A percentile compares a stretch with the other conserved stretches of the same genome.
These are phyloP conservation scores for Agrotis ipsilon DNA, from an alignment of 2,888 invertebrate genomes.

Conservation along the genomic window DNA sequence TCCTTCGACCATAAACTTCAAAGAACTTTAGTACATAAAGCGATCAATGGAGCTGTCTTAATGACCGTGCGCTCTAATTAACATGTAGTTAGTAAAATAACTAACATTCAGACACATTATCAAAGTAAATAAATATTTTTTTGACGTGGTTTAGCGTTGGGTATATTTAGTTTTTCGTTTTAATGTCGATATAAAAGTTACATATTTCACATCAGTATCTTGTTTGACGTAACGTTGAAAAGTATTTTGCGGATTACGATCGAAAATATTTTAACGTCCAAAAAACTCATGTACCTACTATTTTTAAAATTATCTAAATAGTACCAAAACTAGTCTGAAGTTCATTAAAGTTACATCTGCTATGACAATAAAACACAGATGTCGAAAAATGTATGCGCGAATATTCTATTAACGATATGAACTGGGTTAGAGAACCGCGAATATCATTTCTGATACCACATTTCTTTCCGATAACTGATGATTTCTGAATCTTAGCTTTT, in stretches of 20 bases:
- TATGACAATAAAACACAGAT: slow-evolving; percentile 49
- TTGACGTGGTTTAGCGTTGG: slow-evolving; percentile 61
- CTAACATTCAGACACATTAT: slow-evolving; percentile 66
- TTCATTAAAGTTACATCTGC: slow-evolving; percentile 44
- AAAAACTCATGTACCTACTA: neutral
- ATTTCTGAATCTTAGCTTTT: neutral
- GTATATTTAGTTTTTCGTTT: slow-evolving; percentile 50
- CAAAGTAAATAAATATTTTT: slow-evolving; percentile 63
- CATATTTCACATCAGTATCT: slow-evolving; percentile 30
- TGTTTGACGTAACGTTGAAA: slow-evolving; percentile 31
- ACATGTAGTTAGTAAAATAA: slow-evolving; percentile 73
- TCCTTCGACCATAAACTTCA: slow-evolving; percentile 88
- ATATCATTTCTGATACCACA: slow-evolving; percentile 21
- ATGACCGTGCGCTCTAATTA: slow-evolving; percentile 83
- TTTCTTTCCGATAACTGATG: neutral
- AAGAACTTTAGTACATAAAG: slow-evolving; percentile 85
- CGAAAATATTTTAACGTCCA: neutral
- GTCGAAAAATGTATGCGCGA: slow-evolving; percentile 39
- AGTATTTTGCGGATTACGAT: slow-evolving; percentile 7
- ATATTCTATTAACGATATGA: slow-evolving; percentile 19
- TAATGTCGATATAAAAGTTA: slow-evolving; percentile 45
- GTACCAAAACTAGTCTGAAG: slow-evolving; percentile 36
- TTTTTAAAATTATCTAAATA: neutral
- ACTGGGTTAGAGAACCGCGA: slow-evolving; percentile 10
- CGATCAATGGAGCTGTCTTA: slow-evolving; percentile 86